Evolutionary conservation across 2,113 vertebrate species (phyloP), one percentile per base, ranked within the genome.

Genomic region (Xiphophorus couchianus): DNA sequence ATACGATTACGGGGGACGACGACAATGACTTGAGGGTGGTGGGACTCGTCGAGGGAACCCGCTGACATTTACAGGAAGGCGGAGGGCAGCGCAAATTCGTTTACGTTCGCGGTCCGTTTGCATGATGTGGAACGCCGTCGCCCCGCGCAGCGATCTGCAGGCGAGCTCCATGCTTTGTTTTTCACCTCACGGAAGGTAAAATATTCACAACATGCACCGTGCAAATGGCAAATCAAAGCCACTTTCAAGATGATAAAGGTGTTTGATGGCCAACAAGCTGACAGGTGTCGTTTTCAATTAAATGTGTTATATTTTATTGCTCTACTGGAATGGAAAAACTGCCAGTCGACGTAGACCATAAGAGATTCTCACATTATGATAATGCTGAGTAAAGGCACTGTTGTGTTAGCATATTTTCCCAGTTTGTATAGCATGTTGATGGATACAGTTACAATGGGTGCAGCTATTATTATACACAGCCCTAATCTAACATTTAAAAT

Each of bases 11-110:
- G 73, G 22, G 35, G 2, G 11, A 1, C 10, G 76, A 65, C 77
- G 79, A 89, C 88, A 90, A 89, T 88, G 84, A 90, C 78, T 92
- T 80, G 67, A 66, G 81, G 81, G 76, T 64, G 80, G 87, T 28
- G 61, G 74, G 82, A 88, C 84, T 83, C 64, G 91, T 85, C 85
- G 66, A 62, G 81, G 73, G 74, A 66, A 65, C 62, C 80, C 8
- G 77, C 79, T 83, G 86, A 88, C 90, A 89, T 91, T 89, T 86
- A 81, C 72, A 78, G 66, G 81, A 71, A 71, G 75, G 73, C 68
- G 66, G 15, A 11, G 19, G 65, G 35, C 68, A 14, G 73, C 48
- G 22, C 8, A 25, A 5, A 5, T 58, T 71, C 29, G 14, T 44
- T 62, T 65, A 66, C 37, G 64, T 48, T 29, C 63, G 72, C 68